These are phyloP conservation scores for Casuarius casuarius DNA, from an alignment of 2,113 vertebrate genomes.

Conservation along the genomic window DNA sequence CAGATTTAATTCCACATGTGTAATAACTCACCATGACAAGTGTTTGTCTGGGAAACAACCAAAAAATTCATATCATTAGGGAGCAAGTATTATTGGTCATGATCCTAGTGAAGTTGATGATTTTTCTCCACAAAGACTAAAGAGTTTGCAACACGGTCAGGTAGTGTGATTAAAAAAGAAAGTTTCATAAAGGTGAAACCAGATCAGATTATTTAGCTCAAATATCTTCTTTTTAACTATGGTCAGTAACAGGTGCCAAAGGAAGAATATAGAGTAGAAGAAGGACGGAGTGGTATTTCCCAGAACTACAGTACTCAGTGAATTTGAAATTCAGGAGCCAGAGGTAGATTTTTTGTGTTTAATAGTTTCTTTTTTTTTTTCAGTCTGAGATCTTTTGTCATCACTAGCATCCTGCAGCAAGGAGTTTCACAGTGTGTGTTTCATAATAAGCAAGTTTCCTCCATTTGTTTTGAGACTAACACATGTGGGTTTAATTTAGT, in stretches of 20 bases:
- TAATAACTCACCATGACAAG: not conserved
- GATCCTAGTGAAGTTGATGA: not conserved
- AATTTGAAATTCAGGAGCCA: not conserved
- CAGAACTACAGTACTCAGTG: not conserved
- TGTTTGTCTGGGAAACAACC: not conserved
- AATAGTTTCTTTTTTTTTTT: not conserved
- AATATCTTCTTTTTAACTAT: not conserved
- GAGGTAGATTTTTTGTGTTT: not conserved
- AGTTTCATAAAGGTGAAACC: not conserved
- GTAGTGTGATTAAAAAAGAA: not conserved
- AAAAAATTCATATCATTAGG: not conserved
- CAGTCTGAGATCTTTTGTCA: not conserved
- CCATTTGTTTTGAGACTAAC: not conserved
- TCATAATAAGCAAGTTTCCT: not conserved
- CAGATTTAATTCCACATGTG: not conserved
- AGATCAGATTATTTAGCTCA: not conserved
- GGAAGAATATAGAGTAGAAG: not conserved
- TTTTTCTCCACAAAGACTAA: not conserved
- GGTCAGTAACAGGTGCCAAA: not conserved
- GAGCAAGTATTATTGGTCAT: not conserved
- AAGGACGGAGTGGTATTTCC: fast-evolving
- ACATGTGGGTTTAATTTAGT: not conserved
- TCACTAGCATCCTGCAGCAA: not conserved
- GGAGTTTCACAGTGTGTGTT: fast-evolving
- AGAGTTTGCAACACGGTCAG: not conserved